These are phyloP conservation scores for Rachycentron canadum DNA, from an alignment of 2,797 vertebrate genomes.

Conservation along the genomic window DNA sequence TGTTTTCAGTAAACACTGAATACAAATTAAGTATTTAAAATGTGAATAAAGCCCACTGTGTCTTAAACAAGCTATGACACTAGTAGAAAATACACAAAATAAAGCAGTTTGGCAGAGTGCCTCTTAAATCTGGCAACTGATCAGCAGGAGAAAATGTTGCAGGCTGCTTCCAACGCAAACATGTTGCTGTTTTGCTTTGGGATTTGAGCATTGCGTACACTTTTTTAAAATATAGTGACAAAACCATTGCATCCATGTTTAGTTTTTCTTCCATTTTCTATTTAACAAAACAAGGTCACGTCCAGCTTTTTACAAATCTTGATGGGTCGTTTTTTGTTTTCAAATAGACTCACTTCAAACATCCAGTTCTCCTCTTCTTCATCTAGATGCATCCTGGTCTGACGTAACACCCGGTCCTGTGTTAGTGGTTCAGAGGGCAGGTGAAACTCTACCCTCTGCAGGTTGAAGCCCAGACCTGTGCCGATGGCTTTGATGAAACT, in stretches of 20 bases:
- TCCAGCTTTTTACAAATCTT: background rate
- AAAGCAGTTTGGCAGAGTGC: background rate
- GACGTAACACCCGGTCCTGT: constrained; percentile 82
- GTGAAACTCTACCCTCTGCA: constrained; percentile 94
- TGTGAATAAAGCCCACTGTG: background rate
- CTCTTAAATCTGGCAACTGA: constrained; percentile 8
- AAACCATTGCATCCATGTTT: background rate
- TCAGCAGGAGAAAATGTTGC: constrained; percentile 1
- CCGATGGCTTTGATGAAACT: constrained; percentile 98
- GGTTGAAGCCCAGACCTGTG: constrained; percentile 93
- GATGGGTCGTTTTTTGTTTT: background rate
- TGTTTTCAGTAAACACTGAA: too few species aligned
- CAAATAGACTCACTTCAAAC: constrained; percentile 90
- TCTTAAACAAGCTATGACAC: background rate
- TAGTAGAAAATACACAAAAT: background rate
- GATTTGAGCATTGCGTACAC: background rate
- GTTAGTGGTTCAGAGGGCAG: constrained; percentile 86
- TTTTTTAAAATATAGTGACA: background rate
- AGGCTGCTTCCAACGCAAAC: background rate
- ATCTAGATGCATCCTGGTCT: constrained; percentile 93
- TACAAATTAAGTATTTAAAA: background rate
- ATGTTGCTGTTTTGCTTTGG: constrained; percentile 4
- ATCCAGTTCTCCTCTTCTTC: constrained; percentile 91
- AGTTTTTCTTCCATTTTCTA: background rate
- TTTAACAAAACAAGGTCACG: background rate